phyloP scores from a whole-genome alignment of 2,797 vertebrate species.

The Numenius phaeopus region DNA sequence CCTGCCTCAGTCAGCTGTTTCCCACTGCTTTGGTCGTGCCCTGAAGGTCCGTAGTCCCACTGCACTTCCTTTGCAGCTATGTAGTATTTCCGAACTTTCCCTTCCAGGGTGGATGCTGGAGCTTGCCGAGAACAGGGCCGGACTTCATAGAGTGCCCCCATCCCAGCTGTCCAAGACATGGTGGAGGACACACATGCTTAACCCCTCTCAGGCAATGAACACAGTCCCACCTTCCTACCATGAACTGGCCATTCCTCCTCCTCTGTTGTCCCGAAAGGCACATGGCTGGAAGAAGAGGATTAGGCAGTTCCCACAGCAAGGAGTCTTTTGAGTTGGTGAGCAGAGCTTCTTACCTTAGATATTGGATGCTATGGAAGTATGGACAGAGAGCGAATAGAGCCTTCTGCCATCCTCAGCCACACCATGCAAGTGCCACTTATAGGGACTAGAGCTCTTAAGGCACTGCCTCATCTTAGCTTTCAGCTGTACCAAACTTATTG shows the following conservation, averaged over 20 bases:
- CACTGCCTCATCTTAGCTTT: background rate
- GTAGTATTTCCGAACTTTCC: slow-evolving; percentile 76
- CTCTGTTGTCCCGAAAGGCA: background rate
- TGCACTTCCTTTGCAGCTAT: slow-evolving; percentile 77
- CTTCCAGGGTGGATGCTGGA: background rate
- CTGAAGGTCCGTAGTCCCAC: slow-evolving; percentile 78
- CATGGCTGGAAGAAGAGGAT: background rate
- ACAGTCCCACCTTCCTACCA: background rate
- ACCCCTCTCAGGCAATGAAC: background rate
- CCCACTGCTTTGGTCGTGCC: slow-evolving; percentile 56
- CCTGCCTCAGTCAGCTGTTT: slow-evolving; percentile 64
- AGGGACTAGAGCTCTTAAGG: background rate
- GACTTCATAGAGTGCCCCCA: slow-evolving; percentile 78
- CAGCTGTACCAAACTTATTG: background rate
- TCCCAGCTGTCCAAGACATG: slow-evolving; percentile 70
- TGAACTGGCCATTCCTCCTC: background rate
- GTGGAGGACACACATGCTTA: background rate
- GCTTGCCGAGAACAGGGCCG: slow-evolving; percentile 63
- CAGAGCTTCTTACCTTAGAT: background rate
- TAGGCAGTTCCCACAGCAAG: background rate
- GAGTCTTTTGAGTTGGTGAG: background rate
- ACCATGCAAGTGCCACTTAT: background rate
- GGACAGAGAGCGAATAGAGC: background rate
- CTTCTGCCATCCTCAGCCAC: background rate
- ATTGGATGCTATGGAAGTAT: fast-evolving